Evolutionary conservation across 2,797 vertebrate genomes (phyloP).

Genomic region (Clarias laeviceps): DNA sequence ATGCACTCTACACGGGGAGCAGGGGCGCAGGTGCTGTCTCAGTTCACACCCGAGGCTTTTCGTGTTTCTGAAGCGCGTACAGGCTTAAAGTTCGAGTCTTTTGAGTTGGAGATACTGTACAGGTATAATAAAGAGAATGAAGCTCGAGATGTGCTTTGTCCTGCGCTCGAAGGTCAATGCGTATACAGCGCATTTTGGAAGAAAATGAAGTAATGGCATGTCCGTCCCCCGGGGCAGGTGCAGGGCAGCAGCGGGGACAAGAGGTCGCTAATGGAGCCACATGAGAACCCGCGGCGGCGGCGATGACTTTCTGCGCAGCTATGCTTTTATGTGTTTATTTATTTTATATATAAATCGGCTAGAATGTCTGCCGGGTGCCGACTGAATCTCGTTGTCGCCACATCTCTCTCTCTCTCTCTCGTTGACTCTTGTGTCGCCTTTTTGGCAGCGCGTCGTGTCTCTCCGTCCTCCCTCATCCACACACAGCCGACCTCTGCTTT

Average conservation of each 20-base stretch:
- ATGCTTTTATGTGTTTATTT: constrained; percentile 21
- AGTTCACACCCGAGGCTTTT: constrained; percentile 70
- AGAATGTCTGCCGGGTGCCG: constrained; percentile 86
- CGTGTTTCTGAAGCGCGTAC: constrained; percentile 68
- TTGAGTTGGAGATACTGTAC: constrained; percentile 70
- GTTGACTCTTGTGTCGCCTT: constrained; percentile 60
- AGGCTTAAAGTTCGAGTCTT: constrained; percentile 49
- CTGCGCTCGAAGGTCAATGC: constrained; percentile 66
- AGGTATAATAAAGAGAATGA: constrained; percentile 68
- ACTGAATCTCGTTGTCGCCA: constrained; percentile 72
- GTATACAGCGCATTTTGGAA: constrained; percentile 73
- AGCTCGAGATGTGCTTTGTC: constrained; percentile 71
- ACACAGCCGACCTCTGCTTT: constrained; percentile 87
- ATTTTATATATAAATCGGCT: constrained; percentile 40
- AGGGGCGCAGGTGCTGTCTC: constrained; percentile 86
- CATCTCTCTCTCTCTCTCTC: constrained; percentile 53
- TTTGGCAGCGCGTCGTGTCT: constrained; percentile 67
- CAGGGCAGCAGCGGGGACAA: constrained; percentile 59
- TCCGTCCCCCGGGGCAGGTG: constrained; percentile 71
- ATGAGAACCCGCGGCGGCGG: constrained; percentile 55
- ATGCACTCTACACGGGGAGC: constrained; percentile 69
- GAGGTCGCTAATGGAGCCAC: constrained; percentile 70
- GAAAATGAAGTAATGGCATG: constrained; percentile 76
- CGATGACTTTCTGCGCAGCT: constrained; percentile 21
- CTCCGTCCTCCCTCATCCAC: constrained; percentile 83